phyloP scores from a whole-genome alignment of 2,113 vertebrate genomes.

The Proteles cristata region DNA sequence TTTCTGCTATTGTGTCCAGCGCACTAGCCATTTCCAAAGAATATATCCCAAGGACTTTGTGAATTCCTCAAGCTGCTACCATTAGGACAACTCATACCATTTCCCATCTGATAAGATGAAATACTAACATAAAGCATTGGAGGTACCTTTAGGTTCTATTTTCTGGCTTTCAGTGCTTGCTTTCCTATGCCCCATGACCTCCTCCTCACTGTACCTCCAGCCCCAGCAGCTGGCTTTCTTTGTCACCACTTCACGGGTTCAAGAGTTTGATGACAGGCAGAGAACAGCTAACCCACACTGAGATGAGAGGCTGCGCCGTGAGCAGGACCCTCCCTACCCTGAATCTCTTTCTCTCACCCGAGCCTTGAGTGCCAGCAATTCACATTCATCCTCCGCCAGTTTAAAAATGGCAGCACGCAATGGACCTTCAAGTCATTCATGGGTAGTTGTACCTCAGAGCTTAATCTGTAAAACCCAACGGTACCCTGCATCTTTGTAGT shows the following conservation, averaged over 20 bases:
- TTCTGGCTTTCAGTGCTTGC: background rate
- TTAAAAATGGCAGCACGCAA: background rate
- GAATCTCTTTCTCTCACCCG: background rate
- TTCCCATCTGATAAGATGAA: background rate
- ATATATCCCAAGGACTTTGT: background rate
- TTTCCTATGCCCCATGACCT: background rate
- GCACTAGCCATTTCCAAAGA: background rate
- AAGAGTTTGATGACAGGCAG: background rate
- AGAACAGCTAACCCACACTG: background rate
- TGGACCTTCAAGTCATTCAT: background rate
- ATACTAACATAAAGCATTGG: background rate
- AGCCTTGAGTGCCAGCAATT: background rate
- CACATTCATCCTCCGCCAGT: background rate
- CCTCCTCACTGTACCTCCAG: background rate
- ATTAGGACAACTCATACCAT: background rate
- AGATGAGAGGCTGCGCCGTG: background rate
- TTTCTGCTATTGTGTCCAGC: background rate
- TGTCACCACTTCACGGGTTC: background rate
- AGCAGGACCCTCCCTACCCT: too few species aligned
- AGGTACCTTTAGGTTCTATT: background rate
- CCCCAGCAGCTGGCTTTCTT: background rate
- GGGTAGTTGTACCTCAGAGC: background rate
- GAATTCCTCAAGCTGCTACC: background rate
- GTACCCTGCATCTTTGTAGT: background rate
- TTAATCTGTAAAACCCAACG: background rate